These are phyloP conservation scores for Colius striatus DNA, from an alignment of 2,113 vertebrate genomes.

Conservation along the genomic window DNA sequence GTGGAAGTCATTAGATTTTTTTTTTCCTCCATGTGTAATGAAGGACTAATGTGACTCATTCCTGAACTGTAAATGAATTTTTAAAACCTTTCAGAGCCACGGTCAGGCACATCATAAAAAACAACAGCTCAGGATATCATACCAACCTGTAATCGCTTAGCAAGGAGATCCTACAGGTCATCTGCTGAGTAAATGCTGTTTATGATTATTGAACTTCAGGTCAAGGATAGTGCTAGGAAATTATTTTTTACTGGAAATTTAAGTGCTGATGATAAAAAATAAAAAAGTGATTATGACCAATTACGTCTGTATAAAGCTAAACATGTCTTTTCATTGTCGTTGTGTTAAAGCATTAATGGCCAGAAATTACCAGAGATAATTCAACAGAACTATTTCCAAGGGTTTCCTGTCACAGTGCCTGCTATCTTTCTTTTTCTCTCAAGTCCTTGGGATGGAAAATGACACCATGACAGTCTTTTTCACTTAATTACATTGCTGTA, in stretches of 20 bases:
- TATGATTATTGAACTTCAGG: not conserved
- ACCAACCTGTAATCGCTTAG: not conserved
- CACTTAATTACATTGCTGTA: not conserved
- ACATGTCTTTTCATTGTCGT: not conserved
- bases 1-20: slow-evolving; percentile 59
- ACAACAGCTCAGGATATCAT: not conserved
- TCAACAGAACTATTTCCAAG: not conserved
- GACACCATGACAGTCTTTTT: not conserved
- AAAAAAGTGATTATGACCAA: not conserved
- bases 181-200: not conserved
- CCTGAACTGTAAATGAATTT: slow-evolving; percentile 56
- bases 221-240: slow-evolving; percentile 1
- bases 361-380: not conserved
- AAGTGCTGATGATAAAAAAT: not conserved
- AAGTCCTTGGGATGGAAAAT: not conserved
- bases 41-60: slow-evolving; percentile 52
- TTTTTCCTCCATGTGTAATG: slow-evolving; percentile 54
- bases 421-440: not conserved
- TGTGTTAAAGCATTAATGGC: not conserved
- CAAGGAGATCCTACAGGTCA: slow-evolving; percentile 4
- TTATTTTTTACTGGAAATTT: not conserved
- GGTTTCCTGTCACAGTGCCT: not conserved
- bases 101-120: not conserved
- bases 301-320: not conserved
- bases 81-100: slow-evolving; percentile 24